Base-by-base conservation (phyloP, 1,140 invertebrate genomes). In the Charaxes varanes region DNA sequence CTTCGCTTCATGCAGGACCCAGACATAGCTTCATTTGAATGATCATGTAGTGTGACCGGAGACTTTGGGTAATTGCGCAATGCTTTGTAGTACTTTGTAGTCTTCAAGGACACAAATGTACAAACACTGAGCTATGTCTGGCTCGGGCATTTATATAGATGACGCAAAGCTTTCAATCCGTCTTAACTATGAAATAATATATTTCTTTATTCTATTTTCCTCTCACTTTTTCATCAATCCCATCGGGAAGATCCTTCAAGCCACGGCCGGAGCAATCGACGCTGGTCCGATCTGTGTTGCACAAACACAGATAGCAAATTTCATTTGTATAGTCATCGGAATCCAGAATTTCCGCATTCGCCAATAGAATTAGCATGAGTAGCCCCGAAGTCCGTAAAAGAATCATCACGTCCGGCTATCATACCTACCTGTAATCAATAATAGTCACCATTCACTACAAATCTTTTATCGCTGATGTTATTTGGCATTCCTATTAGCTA, bases 211-310 rank as follows among this genome's bases (percentile, higher is more conserved):
- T n/a, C n/a, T n/a, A n/a, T n/a, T n/a, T n/a, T n/a, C n/a, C n/a
- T n/a, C 14, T 34, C 56, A 80, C 76, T 63, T 66, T 61, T 19
- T 38, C 32, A 50, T 43, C 45, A 16, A 65, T 46, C 7, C 71
- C 69, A 53, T 66, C 50, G 14, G 78, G 74, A 28, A 78, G 12
- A 23, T 57, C 50, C 3, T 59, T 63, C 7, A 82, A 53, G 1
- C 73, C 74, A 52, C 74, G 61, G 4, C 59, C 49, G 0, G 74
- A 78, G 33, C 78, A 82, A 37, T 82, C 73, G 1, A 80, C 49
- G 17, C 5, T 57, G 0, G 59, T 66, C 40, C 33, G 59, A 19
- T 78, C 73, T 4, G 38, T 19, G 41, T 54, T 80, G 38, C 78
- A 82, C 6, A 54, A 36, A 33, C 78, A 80, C 1, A 67, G 24